Evolutionary conservation across 2,113 vertebrate species (phyloP).

Genomic region (Entosphenus tridentatus): DNA sequence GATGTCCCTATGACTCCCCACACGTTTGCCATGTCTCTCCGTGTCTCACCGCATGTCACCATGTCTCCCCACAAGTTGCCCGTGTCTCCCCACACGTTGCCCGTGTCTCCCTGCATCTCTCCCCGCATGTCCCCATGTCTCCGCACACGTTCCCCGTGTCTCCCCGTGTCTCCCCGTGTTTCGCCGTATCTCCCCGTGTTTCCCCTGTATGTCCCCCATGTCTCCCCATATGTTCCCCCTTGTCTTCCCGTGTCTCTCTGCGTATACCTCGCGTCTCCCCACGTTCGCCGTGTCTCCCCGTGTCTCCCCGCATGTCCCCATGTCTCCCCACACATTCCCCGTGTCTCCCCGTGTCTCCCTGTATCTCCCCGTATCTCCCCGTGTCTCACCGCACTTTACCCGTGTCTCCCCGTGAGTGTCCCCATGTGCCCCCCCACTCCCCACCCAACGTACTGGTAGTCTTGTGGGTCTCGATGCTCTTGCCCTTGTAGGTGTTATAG

Average conservation of each 20-base stretch:
- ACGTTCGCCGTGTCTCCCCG: not conserved
- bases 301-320: too few relatives aligned
- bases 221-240: too few relatives aligned
- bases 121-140: too few relatives aligned
- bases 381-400: not conserved
- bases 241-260: too few relatives aligned
- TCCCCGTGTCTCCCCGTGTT: not conserved
- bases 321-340: not conserved
- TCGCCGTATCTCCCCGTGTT: too few relatives aligned
- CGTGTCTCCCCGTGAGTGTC: not conserved
- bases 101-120: not conserved
- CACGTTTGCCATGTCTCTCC: not conserved
- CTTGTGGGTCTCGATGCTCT: conserved; percentile 96
- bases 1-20: too few relatives aligned
- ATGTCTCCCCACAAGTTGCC: too few relatives aligned
- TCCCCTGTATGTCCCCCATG: too few relatives aligned
- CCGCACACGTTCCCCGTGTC: not conserved
- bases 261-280: too few relatives aligned
- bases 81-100: not conserved
- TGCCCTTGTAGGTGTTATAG: conserved; percentile 98
- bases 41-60: too few relatives aligned
- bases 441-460: conserved; percentile 48
- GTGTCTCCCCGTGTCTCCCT: not conserved
- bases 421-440: not conserved
- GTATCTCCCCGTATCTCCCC: not conserved